Evolutionary conservation across 2,797 vertebrate genomes (phyloP), one percentile per base, ranked within the genome.

Genomic region (Neopelma chrysocephalum): DNA sequence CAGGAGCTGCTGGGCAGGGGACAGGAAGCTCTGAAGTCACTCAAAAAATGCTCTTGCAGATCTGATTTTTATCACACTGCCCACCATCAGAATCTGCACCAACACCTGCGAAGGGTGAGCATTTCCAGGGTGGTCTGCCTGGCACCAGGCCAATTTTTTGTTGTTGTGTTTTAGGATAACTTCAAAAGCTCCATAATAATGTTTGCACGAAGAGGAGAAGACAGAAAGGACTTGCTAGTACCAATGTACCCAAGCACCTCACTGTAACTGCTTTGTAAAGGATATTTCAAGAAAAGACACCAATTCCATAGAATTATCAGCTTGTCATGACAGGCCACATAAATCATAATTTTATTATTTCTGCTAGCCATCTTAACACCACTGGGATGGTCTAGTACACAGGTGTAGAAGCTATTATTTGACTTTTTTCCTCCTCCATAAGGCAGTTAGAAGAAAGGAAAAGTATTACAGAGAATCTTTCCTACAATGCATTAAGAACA

Each of bases 21-120:
- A 62, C 27, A 25, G 26, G 26, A 42, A 53, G 64, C 6, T 27
- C 69, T 16, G 3, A 43, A 19, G 14, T 22, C 56, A 45, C 20
- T 3, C 48, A 53, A 12, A 1, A 71, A 76, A 51, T 1, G 18
- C 3, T 31, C 12, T 17, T 61, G 69, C 21, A 78, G 26, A 34
- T 40, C 54, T 81, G 47, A 18, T 68, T 80, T 70, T 62, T 34
- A 61, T 22, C 47, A 65, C 2, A 0, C 3, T 42, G 64, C n/a
- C 43, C 75, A 51, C 14, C 8, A 13, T 2, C 77, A 75, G 36
- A n/a, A 48, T 45, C 31, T 50, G 60, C 34, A 58, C 14, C 16
- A 15, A 38, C 0, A 0, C 12, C 56, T 40, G 43, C 0, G 0
- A 50, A 47, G n/a, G 7, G n/a, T 8, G 40, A 77, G 57, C 60